phyloP scores from a whole-genome alignment of 2,797 vertebrate species.

The Crax fasciolata region DNA sequence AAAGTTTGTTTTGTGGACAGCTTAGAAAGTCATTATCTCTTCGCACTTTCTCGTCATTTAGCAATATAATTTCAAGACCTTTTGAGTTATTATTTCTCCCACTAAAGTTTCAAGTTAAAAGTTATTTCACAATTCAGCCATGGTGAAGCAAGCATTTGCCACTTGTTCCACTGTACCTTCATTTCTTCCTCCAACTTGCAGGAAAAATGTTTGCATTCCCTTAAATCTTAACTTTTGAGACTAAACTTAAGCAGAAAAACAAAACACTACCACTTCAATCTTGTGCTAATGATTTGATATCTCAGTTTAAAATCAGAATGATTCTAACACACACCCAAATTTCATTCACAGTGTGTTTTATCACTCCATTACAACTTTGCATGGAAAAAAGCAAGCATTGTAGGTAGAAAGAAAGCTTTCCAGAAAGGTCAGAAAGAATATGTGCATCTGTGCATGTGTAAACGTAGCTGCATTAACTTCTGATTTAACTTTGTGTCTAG shows the following conservation, averaged over 20 bases:
- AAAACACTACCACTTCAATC: not conserved
- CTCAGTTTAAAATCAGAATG: not conserved
- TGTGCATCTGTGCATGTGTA: rapidly evolving
- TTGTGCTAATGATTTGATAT: not conserved
- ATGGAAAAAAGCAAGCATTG: not conserved
- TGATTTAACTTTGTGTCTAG: not conserved
- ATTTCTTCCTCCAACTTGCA: not conserved
- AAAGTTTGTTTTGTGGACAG: not conserved
- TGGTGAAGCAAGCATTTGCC: not conserved
- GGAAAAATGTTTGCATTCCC: not conserved
- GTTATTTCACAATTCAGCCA: not conserved
- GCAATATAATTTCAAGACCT: not conserved
- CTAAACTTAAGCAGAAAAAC: not conserved
- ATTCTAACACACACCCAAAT: not conserved
- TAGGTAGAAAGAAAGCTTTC: not conserved
- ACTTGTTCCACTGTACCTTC: not conserved
- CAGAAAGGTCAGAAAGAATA: not conserved
- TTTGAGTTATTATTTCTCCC: not conserved
- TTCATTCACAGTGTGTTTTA: not conserved
- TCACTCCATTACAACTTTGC: not conserved
- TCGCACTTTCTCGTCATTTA: not conserved
- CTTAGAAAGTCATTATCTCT: not conserved
- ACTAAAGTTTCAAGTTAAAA: not conserved
- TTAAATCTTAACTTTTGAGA: not conserved
- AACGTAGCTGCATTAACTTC: not conserved